These are phyloP conservation scores for Sphecodes monilicornis DNA, from an alignment of 2,888 invertebrate genomes.

Conservation along the genomic window DNA sequence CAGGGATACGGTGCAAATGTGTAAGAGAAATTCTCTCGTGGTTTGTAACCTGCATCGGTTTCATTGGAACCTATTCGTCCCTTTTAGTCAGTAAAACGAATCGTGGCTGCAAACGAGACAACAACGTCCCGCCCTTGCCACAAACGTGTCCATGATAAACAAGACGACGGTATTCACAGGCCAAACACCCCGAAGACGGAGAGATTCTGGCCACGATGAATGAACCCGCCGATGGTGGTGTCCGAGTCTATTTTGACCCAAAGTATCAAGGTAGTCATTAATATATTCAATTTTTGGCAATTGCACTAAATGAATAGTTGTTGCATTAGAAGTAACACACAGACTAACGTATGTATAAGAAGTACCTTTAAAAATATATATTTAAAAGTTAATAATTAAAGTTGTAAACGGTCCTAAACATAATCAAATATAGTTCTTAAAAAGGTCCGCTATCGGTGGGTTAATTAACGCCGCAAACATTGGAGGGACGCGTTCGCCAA, in stretches of 20 bases:
- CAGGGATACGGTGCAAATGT: neutral
- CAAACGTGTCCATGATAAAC: neutral
- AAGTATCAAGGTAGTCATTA: too few relatives aligned
- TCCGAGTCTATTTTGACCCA: too few relatives aligned
- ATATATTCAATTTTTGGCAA: too few relatives aligned
- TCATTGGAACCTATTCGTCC: neutral
- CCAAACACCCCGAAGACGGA: conserved; percentile 22
- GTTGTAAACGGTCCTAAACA: too few relatives aligned
- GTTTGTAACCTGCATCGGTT: neutral
- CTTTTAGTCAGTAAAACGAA: neutral
- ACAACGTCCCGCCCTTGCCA: neutral
- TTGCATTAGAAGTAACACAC: too few relatives aligned
- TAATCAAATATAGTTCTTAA: too few relatives aligned
- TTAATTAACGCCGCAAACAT: conserved; percentile 57
- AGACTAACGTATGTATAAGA: too few relatives aligned
- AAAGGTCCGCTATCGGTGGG: too few relatives aligned
- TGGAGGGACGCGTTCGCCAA: conserved; percentile 40
- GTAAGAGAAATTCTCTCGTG: neutral
- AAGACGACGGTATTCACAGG: neutral
- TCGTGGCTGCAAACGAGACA: neutral
- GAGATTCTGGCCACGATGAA: neutral
- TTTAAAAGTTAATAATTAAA: too few relatives aligned
- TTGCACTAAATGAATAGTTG: too few relatives aligned
- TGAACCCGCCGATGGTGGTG: too few relatives aligned
- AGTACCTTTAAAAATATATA: too few relatives aligned